Base-by-base conservation (phyloP, 2,113 vertebrate genomes). In the Chaetops frenatus region DNA sequence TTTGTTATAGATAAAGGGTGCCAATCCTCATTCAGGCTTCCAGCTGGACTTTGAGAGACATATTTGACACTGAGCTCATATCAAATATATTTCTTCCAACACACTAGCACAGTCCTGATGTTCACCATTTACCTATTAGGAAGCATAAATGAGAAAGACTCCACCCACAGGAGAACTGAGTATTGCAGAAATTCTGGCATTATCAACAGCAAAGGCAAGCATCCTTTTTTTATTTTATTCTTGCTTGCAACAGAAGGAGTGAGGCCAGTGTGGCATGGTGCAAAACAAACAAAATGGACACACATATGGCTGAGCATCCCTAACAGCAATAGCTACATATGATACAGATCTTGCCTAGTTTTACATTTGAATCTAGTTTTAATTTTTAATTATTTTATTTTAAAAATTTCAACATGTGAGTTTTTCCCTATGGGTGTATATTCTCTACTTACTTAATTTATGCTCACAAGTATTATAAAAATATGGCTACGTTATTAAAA, bases 281-380 rank as follows among this genome's bases (percentile, higher is more conserved):
- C 35, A 85, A 57, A 69, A 48, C 16, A 69, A 9, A 60, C 31
- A 9, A 65, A 74, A 72, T 11, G 12, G 66, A 42, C 7, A 38
- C 2, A 24, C 0, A 0, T 36, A 36, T 33, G 22, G 20, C 65
- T 64, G 20, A 73, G 31, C 31, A 45, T 33, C 23, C 19, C 29
- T 61, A 48, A 56, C 6, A 65, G 54, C 36, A 67, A 44, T 0
- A 78, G 19, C 45, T 62, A 42, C 8, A 24, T 33, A n/a, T 0
- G 1, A 44, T 44, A 45, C 51, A 73, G 38, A 42, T 51, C 22
- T 44, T 78, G 24, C 12, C 45, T 65, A 53, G 7, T 45, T 94
- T 90, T 76, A 35, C 29, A 33, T 62, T 73, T 69, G 6, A 82
- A 61, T 51, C 9, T 38, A 54, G 22, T 45, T 54, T 64, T 40